phyloP scores from a whole-genome alignment of 2,113 vertebrate species.

The Vombatus ursinus region DNA sequence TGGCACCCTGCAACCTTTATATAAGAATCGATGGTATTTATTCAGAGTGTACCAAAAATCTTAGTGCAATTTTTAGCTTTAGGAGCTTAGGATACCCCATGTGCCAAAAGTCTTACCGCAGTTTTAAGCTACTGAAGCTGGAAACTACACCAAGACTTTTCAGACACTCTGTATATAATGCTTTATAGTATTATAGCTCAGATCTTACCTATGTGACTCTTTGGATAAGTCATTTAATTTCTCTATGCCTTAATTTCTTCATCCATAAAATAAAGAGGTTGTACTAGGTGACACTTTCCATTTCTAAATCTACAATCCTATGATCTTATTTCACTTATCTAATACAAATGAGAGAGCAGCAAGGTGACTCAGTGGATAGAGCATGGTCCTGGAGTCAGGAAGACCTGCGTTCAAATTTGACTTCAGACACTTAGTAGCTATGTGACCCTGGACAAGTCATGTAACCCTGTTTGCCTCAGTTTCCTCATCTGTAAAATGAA shows the following conservation, averaged over 20 bases:
- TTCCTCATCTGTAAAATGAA: neutral
- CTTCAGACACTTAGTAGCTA: neutral
- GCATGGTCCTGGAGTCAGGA: neutral
- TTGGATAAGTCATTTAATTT: neutral
- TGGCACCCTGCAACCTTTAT: neutral
- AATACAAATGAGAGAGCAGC: neutral
- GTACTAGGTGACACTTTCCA: neutral
- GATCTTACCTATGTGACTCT: neutral
- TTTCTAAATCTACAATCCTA: neutral
- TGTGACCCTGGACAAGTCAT: neutral
- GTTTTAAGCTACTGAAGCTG: neutral
- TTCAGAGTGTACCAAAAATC: neutral
- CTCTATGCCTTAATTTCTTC: neutral
- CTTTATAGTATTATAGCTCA: neutral
- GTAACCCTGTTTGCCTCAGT: neutral
- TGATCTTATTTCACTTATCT: neutral
- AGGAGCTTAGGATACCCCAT: neutral
- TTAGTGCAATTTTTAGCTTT: neutral
- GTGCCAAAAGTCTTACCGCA: neutral
- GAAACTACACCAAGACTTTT: neutral
- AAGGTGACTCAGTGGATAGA: neutral
- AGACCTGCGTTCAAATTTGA: neutral
- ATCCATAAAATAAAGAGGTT: neutral
- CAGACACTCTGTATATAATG: neutral
- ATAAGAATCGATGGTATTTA: neutral